These are phyloP conservation scores for Ancistrus triradiatus DNA, from an alignment of 2,113 vertebrate genomes.

Conservation along the genomic window DNA sequence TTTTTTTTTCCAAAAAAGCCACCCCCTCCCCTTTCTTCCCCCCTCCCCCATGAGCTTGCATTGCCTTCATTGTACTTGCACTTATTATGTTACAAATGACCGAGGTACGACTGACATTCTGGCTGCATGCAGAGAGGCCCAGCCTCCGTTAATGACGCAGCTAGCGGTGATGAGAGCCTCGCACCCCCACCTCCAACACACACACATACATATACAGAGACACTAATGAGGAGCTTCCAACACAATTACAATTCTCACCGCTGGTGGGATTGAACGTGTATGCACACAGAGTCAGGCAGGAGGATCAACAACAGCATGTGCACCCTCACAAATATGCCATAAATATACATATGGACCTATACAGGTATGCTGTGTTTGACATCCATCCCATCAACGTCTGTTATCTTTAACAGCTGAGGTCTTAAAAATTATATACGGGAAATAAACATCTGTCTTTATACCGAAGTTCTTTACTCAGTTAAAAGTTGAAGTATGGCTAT, in stretches of 20 bases:
- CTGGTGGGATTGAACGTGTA: slow-evolving; percentile 55
- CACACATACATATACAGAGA: slow-evolving; percentile 46
- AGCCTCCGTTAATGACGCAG: slow-evolving; percentile 88
- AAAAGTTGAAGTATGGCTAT: too few species aligned
- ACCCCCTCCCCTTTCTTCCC: slow-evolving; percentile 75
- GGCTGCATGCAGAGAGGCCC: slow-evolving; percentile 87
- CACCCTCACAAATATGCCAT: not conserved
- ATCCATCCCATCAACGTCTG: too few species aligned
- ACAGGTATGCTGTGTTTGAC: too few species aligned
- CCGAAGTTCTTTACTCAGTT: too few species aligned
- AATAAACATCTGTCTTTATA: too few species aligned
- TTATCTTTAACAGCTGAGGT: too few species aligned
- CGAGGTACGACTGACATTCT: slow-evolving; percentile 97
- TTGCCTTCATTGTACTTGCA: slow-evolving; percentile 97
- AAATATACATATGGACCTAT: slow-evolving; percentile 21
- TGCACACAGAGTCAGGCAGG: slow-evolving; percentile 29
- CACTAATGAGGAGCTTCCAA: slow-evolving; percentile 95
- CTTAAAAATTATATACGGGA: too few species aligned
- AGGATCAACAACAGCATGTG: slow-evolving; percentile 36
- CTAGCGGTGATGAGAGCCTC: slow-evolving; percentile 76
- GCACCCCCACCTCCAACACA: slow-evolving; percentile 38
- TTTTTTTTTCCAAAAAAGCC: slow-evolving; percentile 59
- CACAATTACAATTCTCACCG: slow-evolving; percentile 95
- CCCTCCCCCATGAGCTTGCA: slow-evolving; percentile 81
- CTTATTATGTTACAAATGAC: slow-evolving; percentile 99